Evolutionary conservation across 1,140 invertebrate genomes (phyloP), one percentile per base, ranked within the genome.

Genomic region (Pissodes strobi): DNA sequence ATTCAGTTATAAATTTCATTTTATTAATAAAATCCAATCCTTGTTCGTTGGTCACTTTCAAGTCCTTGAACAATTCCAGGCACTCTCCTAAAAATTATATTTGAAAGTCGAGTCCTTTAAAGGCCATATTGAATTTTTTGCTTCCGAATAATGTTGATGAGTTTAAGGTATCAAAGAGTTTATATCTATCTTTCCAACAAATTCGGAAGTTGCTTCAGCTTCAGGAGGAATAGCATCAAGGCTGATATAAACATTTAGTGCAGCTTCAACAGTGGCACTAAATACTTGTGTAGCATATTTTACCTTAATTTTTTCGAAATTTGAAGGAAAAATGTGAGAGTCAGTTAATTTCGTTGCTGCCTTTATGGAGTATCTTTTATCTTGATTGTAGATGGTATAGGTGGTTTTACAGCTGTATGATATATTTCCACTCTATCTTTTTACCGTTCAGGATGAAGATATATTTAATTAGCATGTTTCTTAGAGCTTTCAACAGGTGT

Each of bases 221-320:
- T 19, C 39, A 10, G 25, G 8, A 15, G 9, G 39, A 9, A 53
- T 23, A 1, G 10, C 10, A 2, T 18, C 19, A 27, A 55, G 22
- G 4, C 21, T 13, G 12, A 66, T 55, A 45, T 66, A 66, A 17
- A 57, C 2, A 21, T 21, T 48, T 17, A 66, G 3, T 13, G 27
- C 46, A 15, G 21, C 48, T 3, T 22, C 37, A 6, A 64, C 61
- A 23, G 66, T 56, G 5, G 10, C 22, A 67, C 66, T 67, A 39
- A 67, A 62, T n/a, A 67, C 25, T 27, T 62, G 65, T n/a, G 59
- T 12, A 1, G 65, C 59, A 25, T 39, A 46, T 56, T 63, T 62
- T 1, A 67, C 58, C 51, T 56, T 63, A 49, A 62, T 62, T 57
- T 63, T 67, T 37, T 67, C 37, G 41, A 67, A 62, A 46, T 51